phyloP scores from a whole-genome alignment of 2,888 invertebrate species.

The Rotaria socialis region DNA sequence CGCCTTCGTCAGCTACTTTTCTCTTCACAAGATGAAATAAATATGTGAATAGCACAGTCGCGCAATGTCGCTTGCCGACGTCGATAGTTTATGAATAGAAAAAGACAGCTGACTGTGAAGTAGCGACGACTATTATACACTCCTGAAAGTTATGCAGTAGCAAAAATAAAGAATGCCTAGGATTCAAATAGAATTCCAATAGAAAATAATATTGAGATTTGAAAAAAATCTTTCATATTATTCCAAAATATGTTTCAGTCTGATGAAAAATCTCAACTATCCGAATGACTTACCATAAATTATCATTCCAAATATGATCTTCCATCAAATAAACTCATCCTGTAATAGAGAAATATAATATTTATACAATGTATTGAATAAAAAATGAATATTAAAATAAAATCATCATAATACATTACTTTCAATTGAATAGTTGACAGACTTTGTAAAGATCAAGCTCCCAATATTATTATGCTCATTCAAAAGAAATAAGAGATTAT shows the following conservation, averaged over 20 bases:
- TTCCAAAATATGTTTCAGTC: neutral
- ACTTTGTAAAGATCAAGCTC: neutral
- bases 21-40: slow-evolving; percentile 11
- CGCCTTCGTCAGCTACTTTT: slow-evolving; percentile 18
- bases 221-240: neutral
- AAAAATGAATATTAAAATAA: neutral
- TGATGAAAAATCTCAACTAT: neutral
- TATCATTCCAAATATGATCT: neutral
- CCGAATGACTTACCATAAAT: neutral
- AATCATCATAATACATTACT: neutral
- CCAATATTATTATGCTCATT: neutral
- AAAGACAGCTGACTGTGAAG: neutral
- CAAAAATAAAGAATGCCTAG: neutral
- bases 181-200: neutral
- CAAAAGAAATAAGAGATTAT: neutral
- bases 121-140: neutral
- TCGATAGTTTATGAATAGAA: neutral
- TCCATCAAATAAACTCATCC: neutral
- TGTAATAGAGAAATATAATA: neutral
- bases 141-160: neutral
- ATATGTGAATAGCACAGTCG: slow-evolving; percentile 11
- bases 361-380: neutral
- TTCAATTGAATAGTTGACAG: neutral
- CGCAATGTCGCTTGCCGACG: slow-evolving; percentile 25
- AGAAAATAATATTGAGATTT: neutral